These are phyloP conservation scores for Endomychus coccineus DNA, from an alignment of 2,888 invertebrate genomes.

Conservation along the genomic window DNA sequence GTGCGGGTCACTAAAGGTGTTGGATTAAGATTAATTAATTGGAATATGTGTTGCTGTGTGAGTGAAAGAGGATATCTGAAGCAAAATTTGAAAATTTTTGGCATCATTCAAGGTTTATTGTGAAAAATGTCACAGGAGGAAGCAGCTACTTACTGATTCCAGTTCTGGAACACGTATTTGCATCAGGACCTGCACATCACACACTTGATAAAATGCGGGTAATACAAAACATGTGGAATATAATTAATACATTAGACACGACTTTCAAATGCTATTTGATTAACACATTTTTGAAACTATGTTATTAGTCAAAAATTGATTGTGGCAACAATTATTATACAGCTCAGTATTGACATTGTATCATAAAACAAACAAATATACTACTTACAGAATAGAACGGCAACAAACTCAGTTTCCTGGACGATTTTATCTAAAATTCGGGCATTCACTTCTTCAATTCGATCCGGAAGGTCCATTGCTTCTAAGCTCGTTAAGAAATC, in stretches of 20 bases:
- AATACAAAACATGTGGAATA: too few species aligned
- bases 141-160: slow-evolving; percentile 52
- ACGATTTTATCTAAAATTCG: slow-evolving; percentile 85
- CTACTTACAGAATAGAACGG: slow-evolving; percentile 90
- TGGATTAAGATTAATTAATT: too few species aligned
- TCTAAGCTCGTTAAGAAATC: slow-evolving; percentile 91
- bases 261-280: too few species aligned
- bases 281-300: too few species aligned
- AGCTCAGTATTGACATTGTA: too few species aligned
- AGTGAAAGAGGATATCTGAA: neutral
- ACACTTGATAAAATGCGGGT: too few species aligned
- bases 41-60: neutral
- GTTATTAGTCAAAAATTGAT: too few species aligned
- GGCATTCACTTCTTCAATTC: slow-evolving; percentile 91
- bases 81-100: neutral
- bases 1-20: too few species aligned
- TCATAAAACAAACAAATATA: too few species aligned
- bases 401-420: slow-evolving; percentile 85
- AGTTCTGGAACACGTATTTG: slow-evolving; percentile 50
- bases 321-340: too few species aligned
- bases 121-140: neutral
- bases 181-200: slow-evolving; percentile 49
- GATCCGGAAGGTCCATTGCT: slow-evolving; percentile 89
- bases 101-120: neutral
- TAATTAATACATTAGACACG: too few species aligned